Evolutionary conservation across 2,113 vertebrate species (phyloP).

Genomic region (Trinectes maculatus): DNA sequence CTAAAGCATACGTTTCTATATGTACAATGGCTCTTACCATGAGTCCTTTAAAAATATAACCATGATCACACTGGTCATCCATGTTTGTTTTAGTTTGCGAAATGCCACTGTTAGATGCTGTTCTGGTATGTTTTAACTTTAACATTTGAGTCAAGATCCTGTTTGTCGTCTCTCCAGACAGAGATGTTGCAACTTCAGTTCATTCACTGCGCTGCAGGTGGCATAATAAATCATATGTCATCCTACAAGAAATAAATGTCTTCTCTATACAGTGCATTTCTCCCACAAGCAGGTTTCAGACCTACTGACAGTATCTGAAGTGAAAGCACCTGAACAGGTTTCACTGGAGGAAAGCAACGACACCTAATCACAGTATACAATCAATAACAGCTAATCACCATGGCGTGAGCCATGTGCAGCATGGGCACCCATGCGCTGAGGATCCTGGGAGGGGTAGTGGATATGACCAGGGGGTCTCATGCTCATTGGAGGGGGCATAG

Average conservation of each 20-base stretch:
- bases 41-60: conserved; percentile 27
- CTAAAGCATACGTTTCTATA: conserved; percentile 41
- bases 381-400: conserved; percentile 73
- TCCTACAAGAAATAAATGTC: background rate
- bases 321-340: conserved; percentile 21
- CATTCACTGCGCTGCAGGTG: conserved; percentile 33
- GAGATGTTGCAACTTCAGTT: conserved; percentile 31
- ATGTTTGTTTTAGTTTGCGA: conserved; percentile 12
- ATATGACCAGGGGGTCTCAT: conserved; percentile 94
- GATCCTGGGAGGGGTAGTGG: conserved; percentile 96
- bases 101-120: conserved; percentile 17
- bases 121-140: conserved; percentile 23
- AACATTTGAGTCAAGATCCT: background rate
- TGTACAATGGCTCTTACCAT: conserved; percentile 46
- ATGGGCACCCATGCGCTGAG: conserved; percentile 95
- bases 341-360: conserved; percentile 18
- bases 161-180: conserved; percentile 12
- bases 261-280: conserved; percentile 15
- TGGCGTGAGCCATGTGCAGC: conserved; percentile 86
- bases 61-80: background rate
- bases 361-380: conserved; percentile 5
- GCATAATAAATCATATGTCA: conserved; percentile 16
- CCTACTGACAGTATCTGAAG: conserved; percentile 2
- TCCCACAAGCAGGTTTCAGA: conserved; percentile 3
- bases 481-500: conserved; percentile 87